Evolutionary conservation across 2,888 invertebrate species (phyloP), one percentile per base, ranked within the genome.

Genomic region (Diloba caeruleocephala): DNA sequence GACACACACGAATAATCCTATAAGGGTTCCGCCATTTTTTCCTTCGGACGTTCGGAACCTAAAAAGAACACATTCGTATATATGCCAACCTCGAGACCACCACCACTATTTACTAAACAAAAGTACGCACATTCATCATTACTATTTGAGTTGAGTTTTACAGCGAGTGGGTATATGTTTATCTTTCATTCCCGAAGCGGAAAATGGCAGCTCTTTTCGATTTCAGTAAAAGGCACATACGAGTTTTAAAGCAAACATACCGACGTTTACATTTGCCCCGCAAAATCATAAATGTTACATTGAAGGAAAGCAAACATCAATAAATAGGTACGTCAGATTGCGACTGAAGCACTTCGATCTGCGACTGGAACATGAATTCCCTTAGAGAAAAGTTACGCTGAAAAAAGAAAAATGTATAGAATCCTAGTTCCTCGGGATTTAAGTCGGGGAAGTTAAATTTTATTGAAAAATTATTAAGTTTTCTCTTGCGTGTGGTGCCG

Each of bases 331-430:
- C 9, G 26, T 32, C 17, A 28, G 12, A 8, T 26, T 17, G 5
- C 36, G 31, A 33, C 36, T 59, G 10, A 4, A 37, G 37, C 26
- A 41, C 39, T 44, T 43, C 33, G n/a, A 32, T 52, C 28, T 21
- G 19, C 12, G 10, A 33, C 12, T 25, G 38, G 21, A 53, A 46
- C 38, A 39, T 23, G 8, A 44, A 62, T 64, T 64, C 58, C 62
- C 46, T 46, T 29, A 7, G 59, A 48, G 65, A 31, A 46, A 28
- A 38, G 21, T 63, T 39, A 32, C 4, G n/a, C 39, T 56, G 34
- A 34, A 12, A 32, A 45, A 57, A 21, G 34, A 49, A 55, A 42
- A 49, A 62, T 49, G 5, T 61, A 28, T 19, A 34, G 9, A 9
- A 8, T 15, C n/a, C n/a, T n/a, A n/a, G n/a, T n/a, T n/a, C n/a